phyloP scores from a whole-genome alignment of 2,888 invertebrate species.

The Glyphotaelius pellucidus region DNA sequence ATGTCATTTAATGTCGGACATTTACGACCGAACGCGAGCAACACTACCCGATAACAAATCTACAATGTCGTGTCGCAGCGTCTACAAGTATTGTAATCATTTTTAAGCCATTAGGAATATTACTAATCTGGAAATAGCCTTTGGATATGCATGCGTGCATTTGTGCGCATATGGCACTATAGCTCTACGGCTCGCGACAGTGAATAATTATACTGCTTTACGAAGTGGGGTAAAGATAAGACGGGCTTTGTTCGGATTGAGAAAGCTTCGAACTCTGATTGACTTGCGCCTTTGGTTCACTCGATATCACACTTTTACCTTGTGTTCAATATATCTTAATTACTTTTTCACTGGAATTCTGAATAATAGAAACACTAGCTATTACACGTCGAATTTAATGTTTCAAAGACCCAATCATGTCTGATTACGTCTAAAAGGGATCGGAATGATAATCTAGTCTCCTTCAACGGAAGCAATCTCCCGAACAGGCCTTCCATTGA shows the following conservation, averaged over 20 bases:
- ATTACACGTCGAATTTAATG: no score
- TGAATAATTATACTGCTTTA: slow-evolving; percentile 16
- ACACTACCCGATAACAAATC: neutral
- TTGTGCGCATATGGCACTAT: neutral
- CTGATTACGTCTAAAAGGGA: no score
- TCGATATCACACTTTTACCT: no score
- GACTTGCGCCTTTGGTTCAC: no score
- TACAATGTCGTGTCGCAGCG: slow-evolving; percentile 41
- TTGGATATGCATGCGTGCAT: slow-evolving; percentile 20
- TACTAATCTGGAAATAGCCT: slow-evolving; percentile 50
- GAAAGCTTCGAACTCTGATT: neutral
- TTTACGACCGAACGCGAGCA: slow-evolving; percentile 44
- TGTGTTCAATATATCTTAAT: no score
- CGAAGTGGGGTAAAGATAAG: neutral
- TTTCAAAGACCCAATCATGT: no score
- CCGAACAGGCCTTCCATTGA: no score
- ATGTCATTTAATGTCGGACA: slow-evolving; percentile 60
- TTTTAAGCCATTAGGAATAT: slow-evolving; percentile 61
- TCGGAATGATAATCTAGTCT: no score
- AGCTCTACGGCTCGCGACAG: neutral
- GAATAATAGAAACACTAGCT: no score
- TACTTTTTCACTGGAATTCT: no score
- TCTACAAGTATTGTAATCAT: slow-evolving; percentile 52
- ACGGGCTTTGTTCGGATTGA: neutral
- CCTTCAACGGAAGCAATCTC: no score